Evolutionary conservation across 2,888 invertebrate species (phyloP), one percentile per base, ranked within the genome.

Genomic region (Cerceris ruficornis): DNA sequence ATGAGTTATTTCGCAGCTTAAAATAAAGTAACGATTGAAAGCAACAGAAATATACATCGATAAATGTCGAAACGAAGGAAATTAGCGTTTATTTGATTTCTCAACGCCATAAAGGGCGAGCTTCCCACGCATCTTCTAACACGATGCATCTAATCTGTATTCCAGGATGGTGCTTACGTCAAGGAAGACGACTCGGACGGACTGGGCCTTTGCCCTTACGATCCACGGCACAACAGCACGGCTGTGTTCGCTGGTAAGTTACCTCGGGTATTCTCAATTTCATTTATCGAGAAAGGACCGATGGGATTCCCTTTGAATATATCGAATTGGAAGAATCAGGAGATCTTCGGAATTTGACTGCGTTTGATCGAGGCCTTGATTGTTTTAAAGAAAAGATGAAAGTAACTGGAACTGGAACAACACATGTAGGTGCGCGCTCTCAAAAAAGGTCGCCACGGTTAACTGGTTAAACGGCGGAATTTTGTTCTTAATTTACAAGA

Each of bases 141-240:
- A 43, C 11, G 60, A 15, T 59, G 55, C 54, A 74, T 68, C 28
- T 55, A 41, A 50, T 90, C 87, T 90, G 78, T 90, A 85, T 93
- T 93, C 39, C 91, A 94, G 94, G 93, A 94, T 88, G 93, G 91
- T 73, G 82, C 87, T 67, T 92, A 91, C 82, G 87, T 86, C 84
- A 93, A 93, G 86, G 92, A 94, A 77, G 94, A 95, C 84, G 97
- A 97, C 92, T 95, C 95, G 87, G 96, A 97, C 89, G 98, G 97
- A 13, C 95, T 96, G 86, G 98, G 97, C 59, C 94, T 97, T 80
- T 98, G 98, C 92, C 99, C 99, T 0, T 98, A 97, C 92, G 98
- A 98, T 92, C 98, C 99, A 6, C 95, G 96, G 81, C 98, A 99
- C 93, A 99, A 99, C 93, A 98, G 98, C 91, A 99, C 99, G 28